Conservation (phyloP, 2,113 vertebrate species). For the Elgaria multicarinata region DNA sequence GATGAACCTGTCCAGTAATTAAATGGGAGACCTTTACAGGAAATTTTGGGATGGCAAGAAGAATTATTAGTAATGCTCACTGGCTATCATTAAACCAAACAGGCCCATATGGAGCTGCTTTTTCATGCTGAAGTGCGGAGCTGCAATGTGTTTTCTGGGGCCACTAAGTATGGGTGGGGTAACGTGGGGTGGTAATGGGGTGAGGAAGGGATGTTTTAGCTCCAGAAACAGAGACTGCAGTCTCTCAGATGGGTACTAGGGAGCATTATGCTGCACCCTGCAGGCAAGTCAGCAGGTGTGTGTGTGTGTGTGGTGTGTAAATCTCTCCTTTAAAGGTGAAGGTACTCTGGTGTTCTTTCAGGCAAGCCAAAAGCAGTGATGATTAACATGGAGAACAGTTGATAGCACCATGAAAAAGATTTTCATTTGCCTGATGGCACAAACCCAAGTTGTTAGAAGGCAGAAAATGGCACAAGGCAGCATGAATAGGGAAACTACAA, state of each 20-base stretch:
- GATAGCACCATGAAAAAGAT: not conserved
- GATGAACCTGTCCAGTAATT: slow-evolving; percentile 55
- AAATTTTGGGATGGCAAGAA: slow-evolving; percentile 46
- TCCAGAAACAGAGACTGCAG: not conserved
- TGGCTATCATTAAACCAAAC: not conserved
- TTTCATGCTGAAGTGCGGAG: not conserved
- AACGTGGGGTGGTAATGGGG: no score
- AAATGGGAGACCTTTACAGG: slow-evolving; percentile 55
- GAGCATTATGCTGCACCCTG: not conserved
- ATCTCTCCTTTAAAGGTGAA: not conserved
- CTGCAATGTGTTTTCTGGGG: not conserved
- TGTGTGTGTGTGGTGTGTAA: no score
- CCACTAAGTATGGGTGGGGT: not conserved
- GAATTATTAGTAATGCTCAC: not conserved
- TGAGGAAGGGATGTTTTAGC: not conserved
- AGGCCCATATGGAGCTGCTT: not conserved
- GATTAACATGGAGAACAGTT: not conserved
- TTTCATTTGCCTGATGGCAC: not conserved
- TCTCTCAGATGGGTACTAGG: not conserved
- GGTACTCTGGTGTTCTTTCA: not conserved
- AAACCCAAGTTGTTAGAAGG: not conserved
- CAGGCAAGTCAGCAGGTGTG: not conserved
- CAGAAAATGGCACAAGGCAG: not conserved
- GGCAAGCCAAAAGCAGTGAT: not conserved
- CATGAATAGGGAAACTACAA: not conserved